Base-by-base conservation (phyloP, 2,888 invertebrate genomes). In the Epicampocera succincta region DNA sequence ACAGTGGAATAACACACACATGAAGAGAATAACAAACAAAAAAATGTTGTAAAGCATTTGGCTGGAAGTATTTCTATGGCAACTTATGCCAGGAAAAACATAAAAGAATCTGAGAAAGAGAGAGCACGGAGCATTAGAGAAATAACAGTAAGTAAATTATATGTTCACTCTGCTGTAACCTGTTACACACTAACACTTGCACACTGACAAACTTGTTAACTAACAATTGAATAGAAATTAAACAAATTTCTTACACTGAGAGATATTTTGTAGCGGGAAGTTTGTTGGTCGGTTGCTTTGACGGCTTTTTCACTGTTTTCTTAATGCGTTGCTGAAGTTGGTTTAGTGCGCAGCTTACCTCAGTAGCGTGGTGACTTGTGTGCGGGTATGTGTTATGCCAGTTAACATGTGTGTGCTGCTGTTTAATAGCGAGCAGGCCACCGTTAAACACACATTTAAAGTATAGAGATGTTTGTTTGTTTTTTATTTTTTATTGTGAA, bases 321-420 rank as follows among this genome's bases (percentile, higher is more conserved):
- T 60, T 50, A 44, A 73, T 42, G 61, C 69, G 38, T 44, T 76
- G 63, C 44, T 50, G 29, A 48, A 63, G 54, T 48, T 63, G 42
- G 33, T 69, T 52, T 54, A 80, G 65, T 82, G 81, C 81, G 81
- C 81, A 82, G 77, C 81, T 82, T 82, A 82, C 81, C 81, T 78
- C 81, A 74, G 46, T 60, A 44, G 17, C 44, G 52, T 61, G 44
- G 25, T 44, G 29, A 11, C 21, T 21, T 21, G 15, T 17, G 17
- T 48, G 42, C 54, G 56, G 11, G 15, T 63, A 56, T 12, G 3
- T 40, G 11, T 54, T 50, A 25, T 8, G 56, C 17, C 11, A 17
- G 56, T 17, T 15, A 33, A 40, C 19, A 46, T 25, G 25, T 74
- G 52, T 65, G 61, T 54, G 19, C 33, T 61, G 42, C 29, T 50